Conservation (phyloP, 1,140 invertebrate genomes). For the Drosophila melanica region DNA sequence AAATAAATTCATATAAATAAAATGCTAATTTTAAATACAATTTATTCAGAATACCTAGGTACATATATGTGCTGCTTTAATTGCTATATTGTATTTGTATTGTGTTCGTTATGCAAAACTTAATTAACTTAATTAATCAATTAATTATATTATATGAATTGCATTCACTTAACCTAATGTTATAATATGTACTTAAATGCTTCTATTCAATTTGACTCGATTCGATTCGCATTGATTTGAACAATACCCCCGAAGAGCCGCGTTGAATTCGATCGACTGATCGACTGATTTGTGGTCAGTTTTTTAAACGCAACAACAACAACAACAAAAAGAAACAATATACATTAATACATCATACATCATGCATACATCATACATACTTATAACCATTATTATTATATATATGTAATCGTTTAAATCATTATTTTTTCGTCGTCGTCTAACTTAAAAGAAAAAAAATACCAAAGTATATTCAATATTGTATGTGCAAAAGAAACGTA, state of each 20-base stretch:
- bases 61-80: constrained; percentile 25
- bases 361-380: constrained; percentile 46
- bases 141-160: constrained; percentile 44
- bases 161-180: constrained; percentile 48
- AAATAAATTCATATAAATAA: constrained; percentile 34
- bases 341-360: neutral
- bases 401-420: constrained; percentile 61
- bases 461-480: constrained; percentile 70
- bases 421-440: constrained; percentile 66
- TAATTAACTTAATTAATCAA: constrained; percentile 46
- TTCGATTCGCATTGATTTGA: constrained; percentile 63
- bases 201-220: constrained; percentile 64
- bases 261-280: constrained; percentile 14
- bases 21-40: constrained; percentile 34
- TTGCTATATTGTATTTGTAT: constrained; percentile 64
- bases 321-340: constrained; percentile 32
- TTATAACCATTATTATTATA: constrained; percentile 63
- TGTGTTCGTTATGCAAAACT: constrained; percentile 68
- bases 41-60: constrained; percentile 20
- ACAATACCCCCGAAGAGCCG: constrained; percentile 38
- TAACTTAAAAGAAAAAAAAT: constrained; percentile 52
- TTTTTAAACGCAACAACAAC: constrained; percentile 43
- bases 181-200: constrained; percentile 46
- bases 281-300: constrained; percentile 10
- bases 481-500: constrained; percentile 69